phyloP scores from a whole-genome alignment of 2,888 invertebrate species.

The Smittia sp. region DNA sequence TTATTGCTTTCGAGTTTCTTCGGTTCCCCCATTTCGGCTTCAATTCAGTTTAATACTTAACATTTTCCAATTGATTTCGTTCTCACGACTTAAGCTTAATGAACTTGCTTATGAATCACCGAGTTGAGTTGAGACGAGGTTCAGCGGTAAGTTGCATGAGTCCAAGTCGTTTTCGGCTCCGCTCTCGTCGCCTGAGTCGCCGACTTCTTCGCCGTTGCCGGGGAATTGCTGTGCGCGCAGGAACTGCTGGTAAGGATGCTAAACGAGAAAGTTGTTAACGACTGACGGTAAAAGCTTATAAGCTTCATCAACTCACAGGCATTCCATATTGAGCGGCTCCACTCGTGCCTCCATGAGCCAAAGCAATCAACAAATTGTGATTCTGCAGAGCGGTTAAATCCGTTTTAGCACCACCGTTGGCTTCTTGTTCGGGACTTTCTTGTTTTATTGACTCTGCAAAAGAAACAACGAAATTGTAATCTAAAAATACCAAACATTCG shows the following conservation, averaged over 20 bases:
- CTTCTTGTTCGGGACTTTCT: constrained; percentile 40
- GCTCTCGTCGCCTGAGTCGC: constrained; percentile 42
- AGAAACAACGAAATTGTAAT: constrained; percentile 2
- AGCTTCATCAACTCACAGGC: constrained; percentile 45
- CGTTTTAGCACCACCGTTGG: constrained; percentile 42
- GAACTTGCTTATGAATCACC: constrained; percentile 38
- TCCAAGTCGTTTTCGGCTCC: constrained; percentile 45
- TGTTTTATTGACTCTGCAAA: constrained; percentile 37
- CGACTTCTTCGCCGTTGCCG: constrained; percentile 38
- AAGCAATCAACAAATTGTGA: constrained; percentile 46
- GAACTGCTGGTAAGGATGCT: constrained; percentile 45
- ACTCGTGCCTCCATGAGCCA: constrained; percentile 44
- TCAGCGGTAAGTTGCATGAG: constrained; percentile 46
- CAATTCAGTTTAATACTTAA: constrained; percentile 10
- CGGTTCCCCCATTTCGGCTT: neutral
- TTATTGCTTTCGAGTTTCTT: constrained; percentile 39
- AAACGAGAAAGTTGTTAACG: neutral
- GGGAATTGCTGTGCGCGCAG: constrained; percentile 46
- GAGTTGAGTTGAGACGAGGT: constrained; percentile 46
- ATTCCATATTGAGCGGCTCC: constrained; percentile 45
- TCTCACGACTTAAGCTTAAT: neutral
- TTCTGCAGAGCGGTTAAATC: constrained; percentile 46
- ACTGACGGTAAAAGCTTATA: neutral
- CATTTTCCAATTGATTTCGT: constrained; percentile 4
- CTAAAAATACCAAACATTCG: neutral